Evolutionary conservation across 2,888 invertebrate species (phyloP), one percentile per base, ranked within the genome.

Genomic region (Leptopterna dolabrata): DNA sequence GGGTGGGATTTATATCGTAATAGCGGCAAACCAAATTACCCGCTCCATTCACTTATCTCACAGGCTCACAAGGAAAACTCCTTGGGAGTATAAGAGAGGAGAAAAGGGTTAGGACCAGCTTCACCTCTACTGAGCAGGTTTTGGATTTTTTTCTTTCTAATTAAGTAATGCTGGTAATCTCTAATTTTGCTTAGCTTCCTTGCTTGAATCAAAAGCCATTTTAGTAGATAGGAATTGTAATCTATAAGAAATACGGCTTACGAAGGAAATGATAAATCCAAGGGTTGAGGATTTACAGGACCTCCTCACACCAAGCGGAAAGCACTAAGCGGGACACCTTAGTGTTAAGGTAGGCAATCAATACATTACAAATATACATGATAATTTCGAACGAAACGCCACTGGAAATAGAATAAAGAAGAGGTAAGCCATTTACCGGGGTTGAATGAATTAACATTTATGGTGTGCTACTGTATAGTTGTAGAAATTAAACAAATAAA

Each of bases 111-210:
- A 51, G n/a, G n/a, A 16, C n/a, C 63, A 55, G 19, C 55, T 24
- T 24, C 27, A 24, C 9, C 63, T 36, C 4, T 16, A 51, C 24
- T 27, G 7, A 36, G 36, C 36, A 4, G 36, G 36, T 7, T 36
- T 36, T 36, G 24, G 63, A 63, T 24, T 36, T 7, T 36, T 36
- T 36, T 36, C 36, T 36, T 36, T 63, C 45, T 78, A n/a, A 45
- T 45, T 78, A 78, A 78, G 43, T 78, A 78, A 78, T 78, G 45
- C 78, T 43, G 78, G 43, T 78, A 78, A 78, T 78, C 78, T 78
- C 78, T 78, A 78, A 78, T 78, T 78, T 27, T 24, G 78, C 78
- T 43, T 24, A 14, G 78, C 78, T 43, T 45, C 19, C 19, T 63
- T 63, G 7, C 24, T 63, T 63, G 24, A 63, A 63, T 63, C 19